A percentile compares a stretch with the other conserved stretches of the same genome.
Evolutionary conservation across 2,797 vertebrate genomes (phyloP).

Genomic region (Austrolebias charrua): DNA sequence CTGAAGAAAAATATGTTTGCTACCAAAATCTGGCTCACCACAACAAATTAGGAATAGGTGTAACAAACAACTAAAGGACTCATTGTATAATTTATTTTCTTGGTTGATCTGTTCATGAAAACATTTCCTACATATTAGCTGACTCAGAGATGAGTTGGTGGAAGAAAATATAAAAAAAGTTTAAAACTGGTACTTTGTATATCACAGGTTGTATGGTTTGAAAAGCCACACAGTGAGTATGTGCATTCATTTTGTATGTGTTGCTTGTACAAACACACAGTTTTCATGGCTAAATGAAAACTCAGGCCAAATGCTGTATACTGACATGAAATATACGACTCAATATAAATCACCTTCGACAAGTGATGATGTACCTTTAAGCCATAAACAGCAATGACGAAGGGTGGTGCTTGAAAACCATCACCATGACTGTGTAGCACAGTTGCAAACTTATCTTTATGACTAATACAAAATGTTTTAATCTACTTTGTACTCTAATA

Average conservation of each 20-base stretch:
- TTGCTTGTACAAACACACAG: not conserved
- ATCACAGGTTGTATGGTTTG: not conserved
- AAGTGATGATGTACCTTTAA: not conserved
- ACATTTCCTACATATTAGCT: not conserved
- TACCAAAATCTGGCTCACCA: not conserved
- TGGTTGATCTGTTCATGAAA: not conserved
- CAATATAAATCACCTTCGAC: not conserved
- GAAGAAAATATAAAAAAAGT: not conserved
- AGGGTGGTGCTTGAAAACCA: too few species aligned
- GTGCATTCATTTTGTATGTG: not conserved
- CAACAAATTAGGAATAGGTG: slow-evolving; percentile 7
- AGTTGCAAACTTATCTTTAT: not conserved
- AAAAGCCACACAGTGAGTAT: not conserved
- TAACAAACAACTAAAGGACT: slow-evolving; percentile 25
- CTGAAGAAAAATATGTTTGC: slow-evolving; percentile 15
- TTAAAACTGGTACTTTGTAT: not conserved
- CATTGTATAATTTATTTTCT: slow-evolving; percentile 43
- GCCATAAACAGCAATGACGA: too few species aligned
- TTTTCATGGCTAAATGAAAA: not conserved
- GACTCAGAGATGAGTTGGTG: not conserved
- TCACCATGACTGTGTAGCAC: not conserved
- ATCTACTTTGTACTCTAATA: not conserved
- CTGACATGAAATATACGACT: slow-evolving; percentile 1
- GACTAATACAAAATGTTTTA: not conserved
- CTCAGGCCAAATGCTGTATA: not conserved